Base-by-base conservation (phyloP, 2,888 invertebrate genomes). In the Pharmacophagus antenor region DNA sequence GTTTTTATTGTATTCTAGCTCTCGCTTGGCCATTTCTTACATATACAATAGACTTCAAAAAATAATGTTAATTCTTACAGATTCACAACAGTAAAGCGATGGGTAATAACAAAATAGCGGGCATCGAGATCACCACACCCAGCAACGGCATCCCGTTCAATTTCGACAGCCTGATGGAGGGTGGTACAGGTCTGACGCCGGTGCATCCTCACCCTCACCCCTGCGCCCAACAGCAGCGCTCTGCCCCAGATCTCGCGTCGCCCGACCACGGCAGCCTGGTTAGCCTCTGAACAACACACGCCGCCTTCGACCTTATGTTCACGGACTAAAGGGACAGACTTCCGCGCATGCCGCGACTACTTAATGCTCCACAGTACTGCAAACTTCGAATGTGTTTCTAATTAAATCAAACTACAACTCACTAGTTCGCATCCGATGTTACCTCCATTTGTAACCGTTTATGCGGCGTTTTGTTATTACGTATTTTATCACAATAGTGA, bases 131-230 rank as follows among this genome's bases (percentile, higher is more conserved):
- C 72, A 95, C 95, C 65, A 97, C 97, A 12, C 98, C 98, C 0
- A 96, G 97, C 64, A 95, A 94, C 72, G 97, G 96, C 54, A 94
- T 96, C 67, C 94, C 94, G 70, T 96, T 97, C 86, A 97, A 97
- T 84, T 97, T 97, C 81, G 98, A 98, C 74, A 96, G 96, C 68
- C 92, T 98, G 63, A 97, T 98, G 95, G 97, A 97, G 72, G 97
- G 97, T 54, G 97, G 97, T 72, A 97, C 98, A 2, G 97, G 98
- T 0, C 90, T 98, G 52, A 98, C 98, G 7, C 98, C 98, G 0
- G 95, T 97, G 88, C 70, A 67, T 61, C 62, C 67, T 21, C 69
- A 67, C 60, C 67, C 72, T 25, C 94, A 95, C 58, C 95, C 95
- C 1, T 96, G 96, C 87, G 94, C 95, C 63, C 94, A 94, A 67